Evolutionary conservation across 2,888 invertebrate genomes (phyloP), one percentile per base, ranked within the genome.

Genomic region (Ormyrus thymus): DNA sequence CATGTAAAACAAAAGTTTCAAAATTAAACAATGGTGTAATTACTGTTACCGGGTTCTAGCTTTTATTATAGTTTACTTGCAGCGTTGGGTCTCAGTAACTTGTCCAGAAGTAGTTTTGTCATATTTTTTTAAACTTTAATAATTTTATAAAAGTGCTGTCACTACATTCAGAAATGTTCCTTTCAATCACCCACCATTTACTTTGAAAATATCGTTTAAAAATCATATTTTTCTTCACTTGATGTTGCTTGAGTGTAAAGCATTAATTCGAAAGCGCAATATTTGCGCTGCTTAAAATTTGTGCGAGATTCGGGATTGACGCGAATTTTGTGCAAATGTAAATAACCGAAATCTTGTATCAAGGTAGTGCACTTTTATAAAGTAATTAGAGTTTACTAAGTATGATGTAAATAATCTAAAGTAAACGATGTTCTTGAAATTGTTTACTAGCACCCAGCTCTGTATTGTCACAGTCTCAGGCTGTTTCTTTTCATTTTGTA

Each of bases 1-100:
- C 50, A 87, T 88, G 87, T 89, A 87, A 87, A 88, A 87, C 86
- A 85, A 88, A 86, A 87, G 86, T 86, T 89, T 89, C 88, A 86
- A 87, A 89, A 88, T 88, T 88, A 88, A 88, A 89, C 85, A 87
- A 72, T 78, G 64, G 73, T 76, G 85, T 86, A 86, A 86, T 85
- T 84, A 85, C 84, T 84, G 86, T 86, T 85, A 84, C 82, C 83
- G 83, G 78, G 83, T 84, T 84, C 82, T 80, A 81, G 79, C 76
- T 84, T 85, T 85, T 84, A 84, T 85, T 83, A 82, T 71, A 75
- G 58, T 76, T 80, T 59, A 48, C 48, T 29, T 29, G 43, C 74
- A 80, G 74, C 48, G 70, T 71, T 80, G 74, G 74, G 80, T 80
- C 68, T 64, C 68, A 80, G 69, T 80, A 77, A 80, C 58, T 56